phyloP scores from a whole-genome alignment of 2,113 vertebrate species.

The Mystacornis crossleyi region DNA sequence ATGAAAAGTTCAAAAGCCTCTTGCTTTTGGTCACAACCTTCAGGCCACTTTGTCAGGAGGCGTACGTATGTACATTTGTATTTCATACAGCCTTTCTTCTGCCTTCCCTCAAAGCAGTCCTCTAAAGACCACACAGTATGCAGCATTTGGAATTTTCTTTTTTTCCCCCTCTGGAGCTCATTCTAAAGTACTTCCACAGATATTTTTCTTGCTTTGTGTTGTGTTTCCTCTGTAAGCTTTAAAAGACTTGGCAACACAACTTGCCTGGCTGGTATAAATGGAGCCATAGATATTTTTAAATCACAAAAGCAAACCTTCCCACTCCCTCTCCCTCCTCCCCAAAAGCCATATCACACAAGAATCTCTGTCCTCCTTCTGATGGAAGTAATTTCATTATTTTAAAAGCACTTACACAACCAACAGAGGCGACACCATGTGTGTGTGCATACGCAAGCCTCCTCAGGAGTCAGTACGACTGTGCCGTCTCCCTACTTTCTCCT shows the following conservation, averaged over 20 bases:
- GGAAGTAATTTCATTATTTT: constrained; percentile 73
- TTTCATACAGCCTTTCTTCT: background rate
- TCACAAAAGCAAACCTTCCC: background rate
- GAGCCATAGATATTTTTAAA: constrained; percentile 49
- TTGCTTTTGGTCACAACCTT: background rate
- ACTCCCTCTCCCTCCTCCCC: background rate
- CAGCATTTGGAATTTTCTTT: background rate
- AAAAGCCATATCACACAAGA: constrained; percentile 32
- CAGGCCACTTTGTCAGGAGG: background rate
- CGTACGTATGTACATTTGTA: background rate
- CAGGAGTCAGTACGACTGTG: background rate
- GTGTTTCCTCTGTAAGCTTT: constrained; percentile 40
- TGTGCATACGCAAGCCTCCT: background rate
- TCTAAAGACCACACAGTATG: constrained; percentile 1
- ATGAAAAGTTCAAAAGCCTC: background rate
- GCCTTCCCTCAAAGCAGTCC: background rate
- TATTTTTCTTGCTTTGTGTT: constrained; percentile 51
- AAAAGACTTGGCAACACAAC: constrained; percentile 30
- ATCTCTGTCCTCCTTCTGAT: constrained; percentile 56
- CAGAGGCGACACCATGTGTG: constrained; percentile 8
- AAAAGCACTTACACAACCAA: constrained; percentile 65
- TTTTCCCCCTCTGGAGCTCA: background rate
- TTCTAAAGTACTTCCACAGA: constrained; percentile 42
- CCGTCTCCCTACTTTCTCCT: background rate
- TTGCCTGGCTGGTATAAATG: constrained; percentile 37